Evolutionary conservation across 2,888 invertebrate genomes (phyloP), one percentile per base, ranked within the genome.

Genomic region (Polydrusus tereticollis): DNA sequence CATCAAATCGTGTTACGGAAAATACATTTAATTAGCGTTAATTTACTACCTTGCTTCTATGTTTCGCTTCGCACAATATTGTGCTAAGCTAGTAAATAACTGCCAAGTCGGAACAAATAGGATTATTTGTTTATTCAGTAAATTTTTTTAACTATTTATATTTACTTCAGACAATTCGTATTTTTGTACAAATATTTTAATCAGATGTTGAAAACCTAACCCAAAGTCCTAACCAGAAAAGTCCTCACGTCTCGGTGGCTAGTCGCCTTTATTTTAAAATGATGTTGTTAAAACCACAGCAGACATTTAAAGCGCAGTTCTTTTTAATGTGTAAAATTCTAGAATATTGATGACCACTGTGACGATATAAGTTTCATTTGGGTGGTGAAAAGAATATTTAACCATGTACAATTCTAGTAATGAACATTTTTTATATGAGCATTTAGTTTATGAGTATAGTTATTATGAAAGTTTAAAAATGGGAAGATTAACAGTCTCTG

Each of bases 291-390:
- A 26, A 52, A 52, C 50, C 50, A 26, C 23, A 26, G 26, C 50
- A 14, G 20, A 10, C 41, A 41, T 16, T n/a, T 26, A 52, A 52
- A 52, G 26, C 26, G 14, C n/a, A 5, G 26, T 52, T 26, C 50
- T 52, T 6, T 14, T 52, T 26, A 26, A 52, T 26, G 50, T 52
- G 50, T 52, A 14, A 52, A 52, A 52, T 52, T 8, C 26, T 52
- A 26, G 23, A 14, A 23, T 52, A 16, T 26, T 52, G n/a, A 52
- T 26, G 50, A 52, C 26, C 8, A 26, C 50, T 26, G n/a, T 23
- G 14, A 26, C n/a, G 26, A 14, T 23, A 14, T 10, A 23, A 52
- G 7, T n/a, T 52, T 26, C 23, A 14, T 23, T 52, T 8, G 14
- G 14, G 12, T n/a, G n/a, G n/a, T 26, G 14, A 52, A 26, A 52